Evolutionary conservation across 2,113 vertebrate species (phyloP), one percentile per base, ranked within the genome.

Genomic region (Tychaedon coryphoeus): DNA sequence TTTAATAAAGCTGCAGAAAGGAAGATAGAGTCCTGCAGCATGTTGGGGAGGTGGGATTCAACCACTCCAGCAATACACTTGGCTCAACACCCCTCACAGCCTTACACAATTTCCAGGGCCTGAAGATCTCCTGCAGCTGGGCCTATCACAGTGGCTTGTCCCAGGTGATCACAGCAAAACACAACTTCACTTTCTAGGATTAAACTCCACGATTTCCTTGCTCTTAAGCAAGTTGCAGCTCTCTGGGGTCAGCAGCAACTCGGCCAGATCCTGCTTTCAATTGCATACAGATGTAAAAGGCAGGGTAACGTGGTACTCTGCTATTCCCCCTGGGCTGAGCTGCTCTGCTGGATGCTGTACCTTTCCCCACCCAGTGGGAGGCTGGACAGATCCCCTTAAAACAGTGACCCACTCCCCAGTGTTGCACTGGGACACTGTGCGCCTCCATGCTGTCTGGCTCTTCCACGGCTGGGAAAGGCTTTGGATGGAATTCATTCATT

Each of bases 111-210:
- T 65, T 82, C 20, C 69, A 86, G 24, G 24, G 43, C 88, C 72
- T 50, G 48, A 83, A 88, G 64, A 56, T 84, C 90, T 96, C 78
- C 92, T 92, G 53, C 85, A 95, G 94, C 90, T 96, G 94, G 82
- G 56, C 48, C 85, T 67, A 48, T 90, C 36, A 3, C 54, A 82
- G 50, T 1, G 4, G 51, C 73, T 79, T 22, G 3, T 95, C 93
- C 93, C 93, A 95, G 95, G 88, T 95, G 82, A 93, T 80, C 0
- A 0, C 22, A 94, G 56, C 2, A 17, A 65, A 92, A 69, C 70
- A 83, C 47, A 83, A 56, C 28, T 90, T 92, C 72, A 86, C 90
- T 96, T 96, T 97, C 94, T 94, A 97, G 94, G 94, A 96, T 90
- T 96, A 88, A 96, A 67, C 71, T 95, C 79, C 71, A 88, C 25